Evolutionary conservation across 2,113 vertebrate genomes (phyloP), one percentile per base, ranked within the genome.

Genomic region (Mixornis gularis): DNA sequence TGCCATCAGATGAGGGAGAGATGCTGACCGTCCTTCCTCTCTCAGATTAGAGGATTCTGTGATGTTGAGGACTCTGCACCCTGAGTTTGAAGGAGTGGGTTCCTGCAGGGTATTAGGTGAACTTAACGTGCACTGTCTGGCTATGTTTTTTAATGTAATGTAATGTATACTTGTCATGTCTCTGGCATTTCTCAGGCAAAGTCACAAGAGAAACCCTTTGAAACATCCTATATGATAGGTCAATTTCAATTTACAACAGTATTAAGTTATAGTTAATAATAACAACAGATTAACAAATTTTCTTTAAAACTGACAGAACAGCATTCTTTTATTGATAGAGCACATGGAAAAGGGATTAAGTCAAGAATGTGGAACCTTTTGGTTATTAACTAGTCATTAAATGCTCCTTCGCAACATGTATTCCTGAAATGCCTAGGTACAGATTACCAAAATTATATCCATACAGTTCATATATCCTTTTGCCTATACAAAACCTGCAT

Each of bases 111-210:
- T 22, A 6, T 29, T 53, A 71, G 21, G 27, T 38, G 29, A 85
- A 65, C 21, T 6, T 26, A 65, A 55, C 0, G 0, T 27, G 19
- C 18, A 18, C 9, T 27, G 51, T 52, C 55, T 52, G 27, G 30
- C 26, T 73, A 12, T 22, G 34, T n/a, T 90, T 90, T 87, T 52
- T 44, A 51, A 64, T 40, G 26, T 17, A 55, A 63, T 63, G 20
- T 21, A 81, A 69, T 29, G 30, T 60, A 68, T 6, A 32, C 15
- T 21, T 34, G 58, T 72, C 58, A 14, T 1, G 1, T 49, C 29
- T 55, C 44, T 68, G 36, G 51, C 22, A 56, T 73, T 78, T 60
- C 51, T 85, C 22, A 70, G 0, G 4, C 12, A 69, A 65, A 87
- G 20, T n/a, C 41, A 43, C 46, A 70, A 43, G 44, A 80, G 6